Base-by-base conservation (phyloP, 2,888 invertebrate species). In the Pheosia tremula region DNA sequence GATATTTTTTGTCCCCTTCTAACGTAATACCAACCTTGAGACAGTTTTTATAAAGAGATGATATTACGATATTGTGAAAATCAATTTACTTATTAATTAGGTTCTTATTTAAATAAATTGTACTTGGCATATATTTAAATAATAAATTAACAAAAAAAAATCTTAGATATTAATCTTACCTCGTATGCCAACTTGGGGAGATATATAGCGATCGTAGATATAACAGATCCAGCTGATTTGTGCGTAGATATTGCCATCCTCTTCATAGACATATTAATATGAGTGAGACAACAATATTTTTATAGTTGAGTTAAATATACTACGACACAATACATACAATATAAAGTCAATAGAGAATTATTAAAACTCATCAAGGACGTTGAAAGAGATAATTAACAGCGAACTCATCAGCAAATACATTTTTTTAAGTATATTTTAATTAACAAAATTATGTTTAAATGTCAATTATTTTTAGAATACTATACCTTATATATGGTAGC, bases 331-430 rank as follows among this genome's bases (percentile, higher is more conserved):
- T 24, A 1, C 24, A 24, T 24, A 24, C 24, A 24, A 24, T 24
- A 41, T 41, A 41, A 8, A 41, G 41, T 5, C 41, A 41, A 41
- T 5, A 41, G 41, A 41, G 41, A 9, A 43, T 3, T 4, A 41
- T 24, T 50, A 4, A 45, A 5, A 70, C 82, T 82, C 62, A 84
- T 84, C 67, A 3, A 74, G 65, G 2, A 75, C 56, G 57, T 13
- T 59, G 4, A 64, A 37, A 36, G 58, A 63, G 11, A 13, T 13
- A 58, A 65, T 52, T 37, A 71, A 61, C 65, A 69, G 56, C 50
- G 49, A 57, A 61, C 5, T 50, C 53, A 41, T 52, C 50, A 50
- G 37, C 49, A 37, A n/a, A 9, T 55, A 39, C 39, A 39, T 39
- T 39, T 55, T n/a, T 38, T 39, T 39, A 39, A 6, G 4, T 55